A percentile compares a stretch with the other conserved stretches of the same genome.
Conservation (phyloP, 2,113 vertebrate genomes). For the Cricetomys ansorgei region DNA sequence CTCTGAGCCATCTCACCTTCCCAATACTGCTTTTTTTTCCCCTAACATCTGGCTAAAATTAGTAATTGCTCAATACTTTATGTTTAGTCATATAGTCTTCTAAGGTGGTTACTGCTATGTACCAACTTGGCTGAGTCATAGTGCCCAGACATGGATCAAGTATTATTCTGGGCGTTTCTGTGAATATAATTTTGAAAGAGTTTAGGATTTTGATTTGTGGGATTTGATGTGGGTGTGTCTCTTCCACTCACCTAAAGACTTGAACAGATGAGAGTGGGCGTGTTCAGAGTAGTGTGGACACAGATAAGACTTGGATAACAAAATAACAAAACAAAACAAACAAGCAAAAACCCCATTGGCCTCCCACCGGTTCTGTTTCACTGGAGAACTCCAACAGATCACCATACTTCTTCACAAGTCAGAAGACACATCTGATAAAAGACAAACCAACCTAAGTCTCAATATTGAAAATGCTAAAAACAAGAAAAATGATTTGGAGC, state of each 20-base stretch:
- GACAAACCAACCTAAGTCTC: background rate
- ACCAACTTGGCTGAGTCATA: background rate
- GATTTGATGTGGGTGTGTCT: background rate
- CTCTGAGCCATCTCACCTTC: background rate
- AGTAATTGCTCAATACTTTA: background rate
- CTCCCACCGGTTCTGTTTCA: background rate
- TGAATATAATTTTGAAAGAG: background rate
- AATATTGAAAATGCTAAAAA: slow-evolving; percentile 8
- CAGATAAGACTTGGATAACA: background rate
- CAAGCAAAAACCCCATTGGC: background rate
- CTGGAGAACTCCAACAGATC: background rate
- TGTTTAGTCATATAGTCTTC: background rate
- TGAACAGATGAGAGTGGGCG: background rate
- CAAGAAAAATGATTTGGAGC: background rate
- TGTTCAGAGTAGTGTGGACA: background rate
- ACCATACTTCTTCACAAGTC: background rate
- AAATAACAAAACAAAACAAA: background rate
- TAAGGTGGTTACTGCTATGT: background rate
- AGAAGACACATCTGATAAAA: background rate
- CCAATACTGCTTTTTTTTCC: background rate
- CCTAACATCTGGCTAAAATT: background rate
- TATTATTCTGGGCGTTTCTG: slow-evolving; percentile 40
- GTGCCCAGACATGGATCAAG: background rate
- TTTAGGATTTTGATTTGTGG: background rate
- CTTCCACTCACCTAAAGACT: background rate